Base-by-base conservation (phyloP, 2,797 vertebrate species). In the Morelia viridis region DNA sequence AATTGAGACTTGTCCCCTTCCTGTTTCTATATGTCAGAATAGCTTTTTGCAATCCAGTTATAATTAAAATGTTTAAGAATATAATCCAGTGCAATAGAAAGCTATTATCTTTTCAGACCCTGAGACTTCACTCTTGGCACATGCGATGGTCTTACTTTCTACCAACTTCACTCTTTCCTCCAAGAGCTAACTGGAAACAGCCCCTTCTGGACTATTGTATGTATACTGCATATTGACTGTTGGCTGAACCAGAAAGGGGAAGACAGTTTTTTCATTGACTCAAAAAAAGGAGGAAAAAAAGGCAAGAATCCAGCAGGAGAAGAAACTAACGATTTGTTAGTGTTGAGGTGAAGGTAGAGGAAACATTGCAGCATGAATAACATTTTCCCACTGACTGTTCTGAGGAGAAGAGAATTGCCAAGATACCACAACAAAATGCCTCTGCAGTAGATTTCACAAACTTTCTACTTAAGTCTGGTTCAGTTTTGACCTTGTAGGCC, bases 81-180 rank as follows among this genome's bases (percentile, higher is more conserved):
- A 12, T 71, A 22, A 28, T 28, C 26, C n/a, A 46, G 11, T 35
- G 53, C 35, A 35, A n/a, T 15, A 76, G 19, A n/a, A 28, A n/a
- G 0, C 0, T 24, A 28, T 46, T 57, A 1, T 85, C 9, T 91
- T 92, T 97, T 85, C 96, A 99, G 99, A 98, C 0, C 97, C 98
- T 0, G 99, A 99, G 95, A 95, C 97, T 28, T 99, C 99, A 0
- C 98, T 99, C 64, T 97, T 99, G 95, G 96, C 99, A 5, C 98
- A 99, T 97, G 98, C 96, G 92, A 98, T 99, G 94, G 98, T 99
- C 26, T 97, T 99, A 92, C 98, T 99, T 56, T 98, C 98, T 31
- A 96, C 97, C 94, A 99, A 98, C 97, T 98, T 97, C 95, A 5
- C 92, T 28, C 80, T 50, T 28, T 80, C 71, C 3, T 84, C 87